Evolutionary conservation across 1,140 invertebrate genomes (phyloP), one percentile per base, ranked within the genome.

Genomic region (Dendroctonus ponderosae): DNA sequence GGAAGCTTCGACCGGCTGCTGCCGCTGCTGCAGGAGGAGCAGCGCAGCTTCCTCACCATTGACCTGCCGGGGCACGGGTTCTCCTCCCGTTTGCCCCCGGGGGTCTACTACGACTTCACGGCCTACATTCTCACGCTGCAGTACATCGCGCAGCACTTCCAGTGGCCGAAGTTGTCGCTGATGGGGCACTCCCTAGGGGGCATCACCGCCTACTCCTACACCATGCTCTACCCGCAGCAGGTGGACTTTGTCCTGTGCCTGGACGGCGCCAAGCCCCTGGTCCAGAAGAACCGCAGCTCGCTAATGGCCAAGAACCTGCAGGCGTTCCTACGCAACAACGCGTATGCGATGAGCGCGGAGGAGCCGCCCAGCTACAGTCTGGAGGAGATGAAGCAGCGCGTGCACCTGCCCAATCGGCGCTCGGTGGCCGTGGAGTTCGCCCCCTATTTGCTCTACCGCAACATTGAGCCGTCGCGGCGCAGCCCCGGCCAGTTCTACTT

Each of bases 41-140:
- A 46, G 12, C 71, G 84, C 2, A 80, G 85, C 5, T 82, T 89
- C 64, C 73, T 91, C 8, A 84, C 87, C 1, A 81, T 91, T 12
- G 89, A 91, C 78, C 82, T 88, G 42, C 88, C 87, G 0, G 88
- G 89, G 3, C 90, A 92, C 78, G 91, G 91, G 2, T 72, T 82
- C 5, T 91, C 89, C 0, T 86, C 86, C 0, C 85, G 85, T 80
- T 73, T 85, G 42, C 88, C 89, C 3, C 65, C 76, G 39, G 90
- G 87, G 38, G 78, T 83, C 52, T 78, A 80, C 44, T 91, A 91
- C 73, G 80, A 85, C 70, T 80, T 79, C 7, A 80, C 85, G 62
- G 83, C 86, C 62, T 80, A 82, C 66, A 75, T 85, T 0, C 72
- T 85, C 6, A 51, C 85, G 38, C 76, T 91, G 0, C 76, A 83